Base-by-base conservation (phyloP, 1,140 invertebrate genomes). In the Glossosoma conforme region DNA sequence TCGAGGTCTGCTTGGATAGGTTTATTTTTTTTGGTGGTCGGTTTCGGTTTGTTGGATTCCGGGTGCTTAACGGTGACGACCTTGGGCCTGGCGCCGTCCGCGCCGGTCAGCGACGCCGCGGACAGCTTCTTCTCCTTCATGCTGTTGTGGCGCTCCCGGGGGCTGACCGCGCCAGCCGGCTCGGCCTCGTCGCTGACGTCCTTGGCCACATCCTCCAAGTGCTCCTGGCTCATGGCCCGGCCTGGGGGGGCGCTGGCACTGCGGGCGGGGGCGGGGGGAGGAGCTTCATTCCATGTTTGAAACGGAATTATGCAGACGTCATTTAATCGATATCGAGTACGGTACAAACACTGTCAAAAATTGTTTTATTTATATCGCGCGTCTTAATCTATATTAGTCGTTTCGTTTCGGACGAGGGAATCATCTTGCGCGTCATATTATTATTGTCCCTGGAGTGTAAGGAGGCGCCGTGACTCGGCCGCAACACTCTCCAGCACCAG, bases 1-100 rank as follows among this genome's bases (percentile, higher is more conserved):
- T 99, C 96, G 53, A 96, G 71, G 68, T 95, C 91, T 2, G 93
- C 91, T 71, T 94, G 92, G 43, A 94, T 89, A 0, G 91, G 89
- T 67, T 90, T 91, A 53, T 83, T 86, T 68, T 93, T 94, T 63
- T 92, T 92, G 10, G 84, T 82, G 19, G 91, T 94, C 1, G 91
- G 92, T 66, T 96, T 97, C 1, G 93, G 87, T 68, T 93, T 95
- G 63, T 91, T 93, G 1, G 91, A 93, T 62, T 96, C 93, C 1
- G 93, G 92, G 68, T 93, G 91, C 63, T 92, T 93, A 0, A 97
- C 92, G 8, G 88, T 94, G 3, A 97, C 94, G 36, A 91, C 85
- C 69, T 95, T 96, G 19, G 86, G 87, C 52, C 81, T 77, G 19
- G 83, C 77, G 10, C 80, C 79, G 56, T 88, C 84, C 28, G 72